phyloP scores from a whole-genome alignment of 1,140 invertebrate genomes.

The Magallana angulata region DNA sequence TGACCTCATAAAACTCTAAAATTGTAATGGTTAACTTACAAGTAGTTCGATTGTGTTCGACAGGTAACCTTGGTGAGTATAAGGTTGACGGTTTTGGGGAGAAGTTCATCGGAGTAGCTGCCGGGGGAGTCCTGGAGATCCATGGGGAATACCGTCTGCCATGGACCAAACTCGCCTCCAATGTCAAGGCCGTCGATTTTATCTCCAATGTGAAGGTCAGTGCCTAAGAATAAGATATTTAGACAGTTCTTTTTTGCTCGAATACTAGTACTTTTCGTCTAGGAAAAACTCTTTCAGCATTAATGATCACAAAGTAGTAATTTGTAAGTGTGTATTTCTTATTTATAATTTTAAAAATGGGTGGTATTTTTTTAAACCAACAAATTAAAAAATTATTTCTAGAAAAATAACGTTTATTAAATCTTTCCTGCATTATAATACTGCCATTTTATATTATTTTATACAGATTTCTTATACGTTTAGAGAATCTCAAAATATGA shows the following conservation, averaged over 20 bases:
- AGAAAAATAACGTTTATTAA: too few species aligned
- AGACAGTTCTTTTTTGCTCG: too few species aligned
- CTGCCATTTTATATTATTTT: too few species aligned
- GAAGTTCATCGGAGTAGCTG: conserved; percentile 33
- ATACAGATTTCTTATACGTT: too few species aligned
- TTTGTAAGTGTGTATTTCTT: neutral
- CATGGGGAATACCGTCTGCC: conserved; percentile 39
- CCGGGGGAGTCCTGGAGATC: conserved; percentile 19
- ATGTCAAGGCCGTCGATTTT: neutral
- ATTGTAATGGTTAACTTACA: too few species aligned
- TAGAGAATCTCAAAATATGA: too few species aligned
- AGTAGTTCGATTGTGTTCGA: neutral
- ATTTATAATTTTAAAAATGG: neutral
- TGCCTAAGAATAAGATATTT: neutral
- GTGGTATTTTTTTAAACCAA: neutral
- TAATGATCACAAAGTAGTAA: neutral
- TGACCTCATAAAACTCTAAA: too few species aligned
- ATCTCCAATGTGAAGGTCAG: neutral
- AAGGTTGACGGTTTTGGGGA: conserved; percentile 23
- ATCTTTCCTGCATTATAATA: too few species aligned
- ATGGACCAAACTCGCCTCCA: conserved; percentile 2
- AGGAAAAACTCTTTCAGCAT: too few species aligned
- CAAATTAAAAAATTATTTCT: too few species aligned
- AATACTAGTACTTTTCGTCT: too few species aligned
- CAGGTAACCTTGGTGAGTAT: conserved; percentile 31